Conservation (phyloP, 1,140 invertebrate genomes). For the Drosophila yakuba region DNA sequence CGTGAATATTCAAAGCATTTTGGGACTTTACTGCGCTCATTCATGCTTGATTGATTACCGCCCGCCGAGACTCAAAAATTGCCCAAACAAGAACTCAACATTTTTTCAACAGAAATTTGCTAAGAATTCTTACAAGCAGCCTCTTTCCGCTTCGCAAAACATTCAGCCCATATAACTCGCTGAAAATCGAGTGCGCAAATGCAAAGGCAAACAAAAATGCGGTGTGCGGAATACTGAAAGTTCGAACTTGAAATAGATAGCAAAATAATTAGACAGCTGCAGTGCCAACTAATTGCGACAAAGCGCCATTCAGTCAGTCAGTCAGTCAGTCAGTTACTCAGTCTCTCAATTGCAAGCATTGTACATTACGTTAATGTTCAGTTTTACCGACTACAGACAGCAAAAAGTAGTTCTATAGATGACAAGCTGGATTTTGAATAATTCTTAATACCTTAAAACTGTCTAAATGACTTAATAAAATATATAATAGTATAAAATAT, state of each 20-base stretch:
- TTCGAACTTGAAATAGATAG: conserved; percentile 46
- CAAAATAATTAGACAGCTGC: conserved; percentile 67
- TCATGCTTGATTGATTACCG: conserved; percentile 44
- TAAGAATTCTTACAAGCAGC: conserved; percentile 10
- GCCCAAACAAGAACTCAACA: neutral
- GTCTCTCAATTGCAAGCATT: conserved; percentile 37
- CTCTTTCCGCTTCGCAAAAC: conserved; percentile 45
- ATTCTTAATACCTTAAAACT: too few species aligned
- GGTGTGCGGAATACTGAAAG: conserved; percentile 18
- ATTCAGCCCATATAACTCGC: conserved; percentile 5
- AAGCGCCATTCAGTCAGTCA: conserved; percentile 31
- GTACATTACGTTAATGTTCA: neutral
- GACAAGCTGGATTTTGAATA: neutral
- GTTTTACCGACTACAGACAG: neutral
- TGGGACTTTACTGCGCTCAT: neutral
- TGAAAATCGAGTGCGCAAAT: conserved; percentile 34
- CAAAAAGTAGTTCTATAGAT: neutral
- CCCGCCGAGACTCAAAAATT: conserved; percentile 12
- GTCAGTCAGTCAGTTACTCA: conserved; percentile 4
- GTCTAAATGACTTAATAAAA: too few species aligned
- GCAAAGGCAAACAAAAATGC: conserved; percentile 23
- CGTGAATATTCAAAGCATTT: conserved; percentile 5
- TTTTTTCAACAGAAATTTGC: neutral
- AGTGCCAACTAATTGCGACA: conserved; percentile 28
- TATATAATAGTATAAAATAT: too few species aligned